Evolutionary conservation across 2,888 invertebrate species (phyloP).

Genomic region (Neelides folsomi): DNA sequence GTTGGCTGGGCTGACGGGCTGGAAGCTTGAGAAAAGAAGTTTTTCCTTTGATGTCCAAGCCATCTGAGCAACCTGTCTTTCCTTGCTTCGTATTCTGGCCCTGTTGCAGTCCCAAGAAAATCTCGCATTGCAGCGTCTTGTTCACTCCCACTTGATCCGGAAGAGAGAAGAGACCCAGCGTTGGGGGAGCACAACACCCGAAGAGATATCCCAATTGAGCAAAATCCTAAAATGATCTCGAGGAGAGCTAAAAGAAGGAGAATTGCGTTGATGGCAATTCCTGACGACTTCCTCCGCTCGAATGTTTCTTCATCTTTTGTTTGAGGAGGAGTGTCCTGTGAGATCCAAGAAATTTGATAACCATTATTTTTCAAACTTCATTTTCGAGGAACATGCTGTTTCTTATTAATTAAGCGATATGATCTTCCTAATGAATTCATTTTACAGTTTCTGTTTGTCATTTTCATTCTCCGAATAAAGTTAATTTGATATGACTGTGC

Average conservation of each 20-base stretch:
- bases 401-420: no score
- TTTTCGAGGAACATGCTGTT: no score
- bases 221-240: slow-evolving; percentile 25
- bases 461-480: no score
- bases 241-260: slow-evolving; percentile 22
- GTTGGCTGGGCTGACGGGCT: no score
- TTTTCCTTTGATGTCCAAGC: slow-evolving; percentile 22
- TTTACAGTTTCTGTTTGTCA: no score
- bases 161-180: slow-evolving; percentile 11
- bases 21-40: slow-evolving; percentile 3
- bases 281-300: slow-evolving; percentile 19
- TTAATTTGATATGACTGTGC: no score
- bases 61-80: slow-evolving; percentile 27
- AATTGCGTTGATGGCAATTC: slow-evolving; percentile 23
- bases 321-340: slow-evolving; percentile 10
- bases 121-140: slow-evolving; percentile 13
- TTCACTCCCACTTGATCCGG: slow-evolving; percentile 24
- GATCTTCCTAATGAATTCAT: no score
- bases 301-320: slow-evolving; percentile 18
- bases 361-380: no score
- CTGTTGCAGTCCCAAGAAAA: slow-evolving; percentile 8
- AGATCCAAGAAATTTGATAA: no score
- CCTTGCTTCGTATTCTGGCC: slow-evolving; percentile 24
- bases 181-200: slow-evolving; percentile 13
- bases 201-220: slow-evolving; percentile 24